Percentiles rank a stretch among this genome's conserved stretches.
Conservation (phyloP, 2,113 vertebrate genomes). For the Myocastor coypus region DNA sequence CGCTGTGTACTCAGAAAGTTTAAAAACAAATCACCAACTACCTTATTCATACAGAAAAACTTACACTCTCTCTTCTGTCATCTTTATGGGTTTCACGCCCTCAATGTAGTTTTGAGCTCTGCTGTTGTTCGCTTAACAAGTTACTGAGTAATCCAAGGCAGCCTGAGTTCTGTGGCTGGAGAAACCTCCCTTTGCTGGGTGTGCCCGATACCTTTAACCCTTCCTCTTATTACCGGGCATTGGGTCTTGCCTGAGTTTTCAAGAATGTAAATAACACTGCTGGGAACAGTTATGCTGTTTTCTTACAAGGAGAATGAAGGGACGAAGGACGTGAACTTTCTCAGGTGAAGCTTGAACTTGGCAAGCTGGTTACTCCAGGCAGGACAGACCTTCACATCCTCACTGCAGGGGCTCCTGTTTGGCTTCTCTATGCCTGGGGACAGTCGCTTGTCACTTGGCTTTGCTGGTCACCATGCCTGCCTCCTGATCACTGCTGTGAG, state of each 20-base stretch:
- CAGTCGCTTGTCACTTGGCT: background rate
- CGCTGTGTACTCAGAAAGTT: background rate
- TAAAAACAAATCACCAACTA: background rate
- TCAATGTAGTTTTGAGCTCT: background rate
- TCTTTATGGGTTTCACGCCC: background rate
- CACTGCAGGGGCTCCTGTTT: background rate
- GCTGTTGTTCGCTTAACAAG: background rate
- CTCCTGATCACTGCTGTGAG: background rate
- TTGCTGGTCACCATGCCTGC: background rate
- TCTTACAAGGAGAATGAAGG: background rate
- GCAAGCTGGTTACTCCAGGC: background rate
- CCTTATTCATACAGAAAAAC: background rate
- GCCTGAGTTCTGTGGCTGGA: background rate
- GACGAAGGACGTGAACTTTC: background rate
- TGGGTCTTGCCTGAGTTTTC: constrained; percentile 1
- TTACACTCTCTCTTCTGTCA: background rate
- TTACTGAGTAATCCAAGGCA: background rate
- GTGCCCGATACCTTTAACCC: background rate
- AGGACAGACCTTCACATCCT: background rate
- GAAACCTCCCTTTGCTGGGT: background rate
- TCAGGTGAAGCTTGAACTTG: background rate
- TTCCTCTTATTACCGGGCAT: background rate
- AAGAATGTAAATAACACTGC: background rate
- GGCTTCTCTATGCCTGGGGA: background rate
- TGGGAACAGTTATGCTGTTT: background rate